Percentiles rank a stretch among this genome's conserved stretches.
Evolutionary conservation across 2,113 vertebrate species (phyloP).

Genomic region (Percopsis transmontana): DNA sequence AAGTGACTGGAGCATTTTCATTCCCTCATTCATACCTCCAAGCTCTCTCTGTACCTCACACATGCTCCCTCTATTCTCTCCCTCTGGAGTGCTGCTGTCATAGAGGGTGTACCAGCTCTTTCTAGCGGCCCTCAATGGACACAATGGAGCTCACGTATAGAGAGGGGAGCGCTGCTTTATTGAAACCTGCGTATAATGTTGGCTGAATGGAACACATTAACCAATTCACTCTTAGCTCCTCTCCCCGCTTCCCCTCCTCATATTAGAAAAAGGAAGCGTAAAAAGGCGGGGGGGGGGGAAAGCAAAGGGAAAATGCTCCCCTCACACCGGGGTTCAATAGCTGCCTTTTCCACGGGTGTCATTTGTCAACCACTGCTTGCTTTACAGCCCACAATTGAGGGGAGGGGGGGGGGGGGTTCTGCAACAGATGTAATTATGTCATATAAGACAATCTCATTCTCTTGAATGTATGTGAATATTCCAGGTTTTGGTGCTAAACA

Average conservation of each 20-base stretch:
- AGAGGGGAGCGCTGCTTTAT: conserved; percentile 74
- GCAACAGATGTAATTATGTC: not conserved
- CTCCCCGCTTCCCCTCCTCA: conserved; percentile 10
- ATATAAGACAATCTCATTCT: too few species aligned
- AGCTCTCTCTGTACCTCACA: conserved; percentile 19
- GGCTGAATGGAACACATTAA: conserved; percentile 75
- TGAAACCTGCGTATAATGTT: conserved; percentile 74
- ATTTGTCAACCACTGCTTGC: conserved; percentile 77
- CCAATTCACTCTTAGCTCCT: conserved; percentile 63
- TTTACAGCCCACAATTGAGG: conserved; percentile 64
- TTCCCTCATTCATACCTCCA: not conserved
- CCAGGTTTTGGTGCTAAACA: too few species aligned
- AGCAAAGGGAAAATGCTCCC: conserved; percentile 27
- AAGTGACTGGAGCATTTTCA: not conserved
- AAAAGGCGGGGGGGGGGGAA: conserved; percentile 29
- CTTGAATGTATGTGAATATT: too few species aligned
- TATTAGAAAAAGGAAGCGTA: conserved; percentile 48
- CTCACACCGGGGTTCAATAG: conserved; percentile 70
- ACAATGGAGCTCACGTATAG: conserved; percentile 64
- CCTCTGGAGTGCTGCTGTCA: conserved; percentile 58
- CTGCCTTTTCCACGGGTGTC: conserved; percentile 73
- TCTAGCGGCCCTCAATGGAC: conserved; percentile 61
- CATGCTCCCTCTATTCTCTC: conserved; percentile 47
- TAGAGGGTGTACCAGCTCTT: conserved; percentile 38
- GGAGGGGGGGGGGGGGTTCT: conserved; percentile 12